Base-by-base conservation (phyloP, 2,797 vertebrate species). In the Zalophus californianus region DNA sequence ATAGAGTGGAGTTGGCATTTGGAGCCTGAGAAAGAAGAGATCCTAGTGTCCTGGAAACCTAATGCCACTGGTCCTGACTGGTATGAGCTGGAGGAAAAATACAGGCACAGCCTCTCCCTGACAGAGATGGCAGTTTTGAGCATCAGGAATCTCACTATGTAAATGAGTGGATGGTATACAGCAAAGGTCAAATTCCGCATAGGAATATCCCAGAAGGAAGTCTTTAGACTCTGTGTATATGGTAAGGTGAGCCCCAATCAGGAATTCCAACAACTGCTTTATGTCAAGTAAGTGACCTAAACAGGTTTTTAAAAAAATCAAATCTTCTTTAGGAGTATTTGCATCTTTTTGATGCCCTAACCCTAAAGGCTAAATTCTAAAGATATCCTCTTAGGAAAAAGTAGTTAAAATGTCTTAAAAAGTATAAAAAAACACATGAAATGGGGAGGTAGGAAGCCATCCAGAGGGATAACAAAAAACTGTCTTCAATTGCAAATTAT, bases 111-210 rank as follows among this genome's bases (percentile, higher is more conserved):
- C 68, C 58, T 97, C 21, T 5, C 0, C 7, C 15, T 96, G 66
- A 62, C 48, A 16, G 4, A 89, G 64, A 68, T 0, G 38, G 60
- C n/a, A 32, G 60, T n/a, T 80, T 54, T 94, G 64, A 75, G 1
- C 66, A 86, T 94, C 35, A 54, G 2, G 14, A 60, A 94, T 38
- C 72, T 96, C 56, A 94, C 32, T 9, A 7, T 18, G 58, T 79
- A 94, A 38, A 96, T 96, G 92, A 89, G 48, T 68, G 79, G 79
- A n/a, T 5, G 27, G 2, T 92, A 96, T 23, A 21, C 18, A 86
- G 89, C 41, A 5, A 50, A 32, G 68, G 60, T 86, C 41, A 92
- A 79, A 41, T 85, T 73, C 62, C 15, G 3, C 4, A 66, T 96
- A 25, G 72, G 85, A 92, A 35, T 38, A 16, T 66, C 9, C 27